Evolutionary conservation across 2,797 vertebrate genomes (phyloP), one percentile per base, ranked within the genome.

Genomic region (Sylvia borin): DNA sequence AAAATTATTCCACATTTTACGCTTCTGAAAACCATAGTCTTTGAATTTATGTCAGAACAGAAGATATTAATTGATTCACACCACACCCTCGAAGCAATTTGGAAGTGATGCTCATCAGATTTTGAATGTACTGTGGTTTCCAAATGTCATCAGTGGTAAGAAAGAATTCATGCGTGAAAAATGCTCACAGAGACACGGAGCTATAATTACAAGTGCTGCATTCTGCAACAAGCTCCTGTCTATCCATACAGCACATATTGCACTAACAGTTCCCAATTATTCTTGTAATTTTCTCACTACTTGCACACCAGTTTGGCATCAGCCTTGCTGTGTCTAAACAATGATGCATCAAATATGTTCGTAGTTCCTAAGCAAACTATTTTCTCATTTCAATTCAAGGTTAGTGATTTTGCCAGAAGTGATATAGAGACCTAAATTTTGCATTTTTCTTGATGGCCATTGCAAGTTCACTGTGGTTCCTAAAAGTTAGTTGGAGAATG

Each of bases 11-110:
- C 36, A 36, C 16, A 80, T 9, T 74, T 16, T 48, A 45, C 1
- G 4, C 40, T 62, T 86, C 43, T 93, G 80, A 86, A 71, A 93
- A 67, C n/a, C 34, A 21, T 32, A 80, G 17, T 22, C 34, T 62
- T 77, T 68, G 40, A 80, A 93, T 93, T 80, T 88, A 48, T 88
- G 50, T 95, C 85, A 93, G 62, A 85, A 73, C 26, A 70, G 72
- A 86, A 88, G 25, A 70, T 78, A 94, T 48, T 93, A 91, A 94
- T 86, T 84, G 64, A 95, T 80, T 88, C 68, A 58, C 26, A 80
- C 53, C 61, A 77, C 77, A 86, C 48, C 60, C 66, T 73, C 71
- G 36, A 92, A 95, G 73, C 43, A 85, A 84, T 93, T 77, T 93
- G 80, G 70, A 94, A 76, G 43, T 51, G 60, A 85, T 51, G 76